Conservation (phyloP, 2,797 vertebrate genomes). For the Oreonectes daqikongensis region DNA sequence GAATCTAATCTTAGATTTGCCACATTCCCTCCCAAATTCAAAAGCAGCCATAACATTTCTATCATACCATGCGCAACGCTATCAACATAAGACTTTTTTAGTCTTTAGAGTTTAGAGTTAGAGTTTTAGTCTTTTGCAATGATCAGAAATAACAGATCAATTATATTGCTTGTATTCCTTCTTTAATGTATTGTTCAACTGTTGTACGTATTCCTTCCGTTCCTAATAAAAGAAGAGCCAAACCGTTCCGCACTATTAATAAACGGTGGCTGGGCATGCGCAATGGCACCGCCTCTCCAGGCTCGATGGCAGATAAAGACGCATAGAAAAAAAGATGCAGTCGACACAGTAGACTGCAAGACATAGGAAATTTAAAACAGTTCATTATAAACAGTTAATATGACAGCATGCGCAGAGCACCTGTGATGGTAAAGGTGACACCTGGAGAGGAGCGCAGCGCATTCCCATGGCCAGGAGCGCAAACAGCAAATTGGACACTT, state of each 20-base stretch:
- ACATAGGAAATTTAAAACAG: too few relatives aligned
- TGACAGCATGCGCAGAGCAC: not conserved
- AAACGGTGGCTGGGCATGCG: constrained; percentile 26
- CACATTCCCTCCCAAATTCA: not conserved
- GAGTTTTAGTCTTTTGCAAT: not conserved
- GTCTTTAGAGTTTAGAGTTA: not conserved
- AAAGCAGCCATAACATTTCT: not conserved
- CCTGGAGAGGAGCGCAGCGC: not conserved
- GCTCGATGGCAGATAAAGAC: not conserved
- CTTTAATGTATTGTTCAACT: not conserved
- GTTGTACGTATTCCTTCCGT: not conserved
- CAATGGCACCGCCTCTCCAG: not conserved
- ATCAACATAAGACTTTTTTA: not conserved
- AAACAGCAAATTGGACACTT: constrained; percentile 77
- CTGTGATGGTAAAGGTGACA: constrained; percentile 4
- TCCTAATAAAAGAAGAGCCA: not conserved
- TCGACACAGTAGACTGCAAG: not conserved
- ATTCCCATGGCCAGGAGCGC: constrained; percentile 66
- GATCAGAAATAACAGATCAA: not conserved
- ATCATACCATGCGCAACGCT: not conserved
- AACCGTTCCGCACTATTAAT: constrained; percentile 26
- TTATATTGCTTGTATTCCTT: not conserved
- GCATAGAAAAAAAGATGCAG: not conserved
- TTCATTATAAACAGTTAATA: not conserved
- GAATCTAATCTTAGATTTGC: not conserved